Percentiles rank a stretch among this genome's conserved stretches.
Conservation (phyloP, 2,888 invertebrate genomes). For the Meiosimyza decipiens region DNA sequence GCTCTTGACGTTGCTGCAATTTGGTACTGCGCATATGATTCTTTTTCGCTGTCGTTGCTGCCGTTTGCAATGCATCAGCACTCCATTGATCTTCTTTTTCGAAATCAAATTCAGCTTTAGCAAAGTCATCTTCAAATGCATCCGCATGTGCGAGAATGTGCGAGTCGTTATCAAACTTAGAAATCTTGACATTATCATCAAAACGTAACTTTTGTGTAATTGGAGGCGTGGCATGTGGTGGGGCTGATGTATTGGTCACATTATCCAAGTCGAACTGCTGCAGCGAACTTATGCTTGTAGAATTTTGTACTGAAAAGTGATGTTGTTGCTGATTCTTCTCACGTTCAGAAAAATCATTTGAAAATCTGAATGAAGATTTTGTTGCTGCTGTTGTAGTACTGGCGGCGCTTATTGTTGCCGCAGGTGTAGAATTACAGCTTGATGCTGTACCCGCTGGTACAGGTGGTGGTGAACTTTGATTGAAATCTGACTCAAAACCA, state of each 20-base stretch:
- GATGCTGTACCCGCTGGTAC: conserved; percentile 58
- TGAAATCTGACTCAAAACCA: conserved; percentile 67
- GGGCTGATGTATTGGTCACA: conserved; percentile 43
- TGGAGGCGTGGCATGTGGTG: conserved; percentile 50
- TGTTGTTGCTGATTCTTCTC: conserved; percentile 49
- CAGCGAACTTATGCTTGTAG: conserved; percentile 39
- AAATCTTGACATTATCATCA: conserved; percentile 77
- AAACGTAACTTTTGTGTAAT: conserved; percentile 69
- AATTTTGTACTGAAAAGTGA: conserved; percentile 33
- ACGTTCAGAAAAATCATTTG: conserved; percentile 73
- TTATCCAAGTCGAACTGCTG: conserved; percentile 52
- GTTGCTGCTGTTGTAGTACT: conserved; percentile 52
- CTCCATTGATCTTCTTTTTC: conserved; percentile 65
- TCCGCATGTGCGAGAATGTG: conserved; percentile 40
- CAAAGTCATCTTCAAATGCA: conserved; percentile 71
- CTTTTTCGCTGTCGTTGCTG: conserved; percentile 49
- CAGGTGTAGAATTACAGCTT: conserved; percentile 61
- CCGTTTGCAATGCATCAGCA: conserved; percentile 42
- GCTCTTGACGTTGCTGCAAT: conserved; percentile 69
- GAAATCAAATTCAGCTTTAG: conserved; percentile 66
- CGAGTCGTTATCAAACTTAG: conserved; percentile 62
- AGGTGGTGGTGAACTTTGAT: conserved; percentile 59
- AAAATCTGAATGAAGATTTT: conserved; percentile 69
- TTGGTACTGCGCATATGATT: conserved; percentile 64
- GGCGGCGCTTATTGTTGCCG: conserved; percentile 49